Evolutionary conservation across 1,140 invertebrate species (phyloP).

Genomic region (Drosophila orena): DNA sequence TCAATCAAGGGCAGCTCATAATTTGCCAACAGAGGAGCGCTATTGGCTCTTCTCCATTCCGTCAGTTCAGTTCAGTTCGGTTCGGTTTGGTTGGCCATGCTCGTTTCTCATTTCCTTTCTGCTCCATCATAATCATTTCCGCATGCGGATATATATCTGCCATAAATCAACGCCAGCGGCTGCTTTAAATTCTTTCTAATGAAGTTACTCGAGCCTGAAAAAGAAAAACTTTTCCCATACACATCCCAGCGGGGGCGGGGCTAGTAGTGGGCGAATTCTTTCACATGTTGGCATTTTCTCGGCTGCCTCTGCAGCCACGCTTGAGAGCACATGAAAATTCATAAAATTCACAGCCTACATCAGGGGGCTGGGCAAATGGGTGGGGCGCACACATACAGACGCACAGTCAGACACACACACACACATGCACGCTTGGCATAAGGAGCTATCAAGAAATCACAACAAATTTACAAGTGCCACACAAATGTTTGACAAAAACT

Average conservation of each 20-base stretch:
- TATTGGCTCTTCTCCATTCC: conserved; percentile 29
- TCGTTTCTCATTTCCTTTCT: conserved; percentile 26
- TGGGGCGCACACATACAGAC: not conserved
- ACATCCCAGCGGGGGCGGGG: conserved; percentile 27
- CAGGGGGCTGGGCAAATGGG: not conserved
- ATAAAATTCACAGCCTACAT: conserved; percentile 70
- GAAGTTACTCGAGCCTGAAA: conserved; percentile 79
- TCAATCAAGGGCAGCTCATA: conserved; percentile 55
- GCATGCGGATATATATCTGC: conserved; percentile 44
- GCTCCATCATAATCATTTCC: conserved; percentile 50
- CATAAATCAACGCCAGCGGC: conserved; percentile 74
- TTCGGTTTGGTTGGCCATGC: not conserved
- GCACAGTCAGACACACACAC: conserved; percentile 17
- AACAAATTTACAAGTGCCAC: conserved; percentile 83
- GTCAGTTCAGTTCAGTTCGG: no score
- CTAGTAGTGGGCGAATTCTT: conserved; percentile 56
- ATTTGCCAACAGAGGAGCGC: conserved; percentile 42
- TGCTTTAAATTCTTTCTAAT: conserved; percentile 73
- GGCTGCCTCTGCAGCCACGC: conserved; percentile 54
- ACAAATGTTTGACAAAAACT: conserved; percentile 84
- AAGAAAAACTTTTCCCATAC: conserved; percentile 56
- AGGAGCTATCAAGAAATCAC: conserved; percentile 83
- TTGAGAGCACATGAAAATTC: conserved; percentile 75
- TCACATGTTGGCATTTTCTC: conserved; percentile 66
- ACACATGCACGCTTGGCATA: conserved; percentile 55